These are phyloP conservation scores for Craseonycteris thonglongyai DNA, from an alignment of 2,113 vertebrate species.

Conservation along the genomic window DNA sequence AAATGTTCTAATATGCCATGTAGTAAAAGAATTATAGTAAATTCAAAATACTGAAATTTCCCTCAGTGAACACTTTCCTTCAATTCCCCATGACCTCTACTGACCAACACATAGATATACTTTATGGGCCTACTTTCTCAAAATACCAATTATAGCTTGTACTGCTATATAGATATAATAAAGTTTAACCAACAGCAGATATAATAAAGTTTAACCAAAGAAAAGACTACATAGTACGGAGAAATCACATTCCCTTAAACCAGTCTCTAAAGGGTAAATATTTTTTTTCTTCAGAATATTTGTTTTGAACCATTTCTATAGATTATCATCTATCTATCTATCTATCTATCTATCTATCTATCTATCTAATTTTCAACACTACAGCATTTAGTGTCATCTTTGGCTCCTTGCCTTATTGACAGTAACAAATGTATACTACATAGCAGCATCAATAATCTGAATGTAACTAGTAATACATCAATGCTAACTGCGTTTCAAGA, in stretches of 20 bases:
- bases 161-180: not conserved
- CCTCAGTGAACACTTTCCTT: not conserved
- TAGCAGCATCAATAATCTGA: not conserved
- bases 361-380: not conserved
- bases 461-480: not conserved
- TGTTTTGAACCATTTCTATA: not conserved
- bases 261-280: not conserved
- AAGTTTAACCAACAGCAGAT: not conserved
- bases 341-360: not conserved
- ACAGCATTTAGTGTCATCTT: not conserved
- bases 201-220: not conserved
- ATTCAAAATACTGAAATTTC: not conserved
- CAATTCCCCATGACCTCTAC: not conserved
- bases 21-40: conserved; percentile 24
- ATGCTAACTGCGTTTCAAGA: conserved; percentile 16
- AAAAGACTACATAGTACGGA: not conserved
- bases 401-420: not conserved
- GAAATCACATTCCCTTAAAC: not conserved
- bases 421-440: not conserved
- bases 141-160: conserved; percentile 6
- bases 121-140: not conserved
- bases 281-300: not conserved
- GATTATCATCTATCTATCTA: not conserved
- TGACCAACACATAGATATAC: not conserved
- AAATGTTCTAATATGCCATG: not conserved